Evolutionary conservation across 2,888 invertebrate genomes (phyloP).

Genomic region (Meiosimyza platycephala): DNA sequence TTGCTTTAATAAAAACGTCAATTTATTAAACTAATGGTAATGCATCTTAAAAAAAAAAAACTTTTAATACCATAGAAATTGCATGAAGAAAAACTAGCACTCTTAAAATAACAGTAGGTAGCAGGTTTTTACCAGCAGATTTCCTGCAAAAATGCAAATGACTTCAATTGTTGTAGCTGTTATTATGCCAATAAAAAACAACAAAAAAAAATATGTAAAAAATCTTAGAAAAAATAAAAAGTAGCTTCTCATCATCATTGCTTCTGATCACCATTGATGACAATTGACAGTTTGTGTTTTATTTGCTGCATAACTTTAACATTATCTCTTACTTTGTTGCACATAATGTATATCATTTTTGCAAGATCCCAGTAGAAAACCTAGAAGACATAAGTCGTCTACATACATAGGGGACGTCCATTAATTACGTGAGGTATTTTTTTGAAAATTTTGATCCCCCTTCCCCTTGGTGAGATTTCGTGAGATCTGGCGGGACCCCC

Average conservation of each 20-base stretch:
- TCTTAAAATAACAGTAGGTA: background rate
- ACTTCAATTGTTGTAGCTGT: slow-evolving; percentile 3
- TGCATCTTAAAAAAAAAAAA: too few species aligned
- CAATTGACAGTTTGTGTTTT: background rate
- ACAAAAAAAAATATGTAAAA: background rate
- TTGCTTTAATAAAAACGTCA: background rate
- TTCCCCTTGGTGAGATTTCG: too few species aligned
- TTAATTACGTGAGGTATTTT: too few species aligned
- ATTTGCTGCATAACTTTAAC: background rate
- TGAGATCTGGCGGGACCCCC: too few species aligned
- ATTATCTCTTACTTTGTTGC: too few species aligned
- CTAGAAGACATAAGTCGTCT: too few species aligned
- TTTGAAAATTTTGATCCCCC: too few species aligned
- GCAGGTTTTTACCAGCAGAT: background rate
- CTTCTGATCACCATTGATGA: background rate
- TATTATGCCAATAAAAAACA: background rate
- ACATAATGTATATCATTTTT: too few species aligned
- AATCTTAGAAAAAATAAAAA: background rate
- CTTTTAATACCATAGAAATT: too few species aligned
- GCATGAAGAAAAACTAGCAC: background rate
- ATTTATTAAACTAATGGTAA: background rate
- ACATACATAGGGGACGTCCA: too few species aligned
- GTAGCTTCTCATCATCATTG: background rate
- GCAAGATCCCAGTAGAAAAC: too few species aligned
- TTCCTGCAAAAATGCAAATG: slow-evolving; percentile 9